phyloP scores from a whole-genome alignment of 2,113 vertebrate species.

The Phocoena sinus region DNA sequence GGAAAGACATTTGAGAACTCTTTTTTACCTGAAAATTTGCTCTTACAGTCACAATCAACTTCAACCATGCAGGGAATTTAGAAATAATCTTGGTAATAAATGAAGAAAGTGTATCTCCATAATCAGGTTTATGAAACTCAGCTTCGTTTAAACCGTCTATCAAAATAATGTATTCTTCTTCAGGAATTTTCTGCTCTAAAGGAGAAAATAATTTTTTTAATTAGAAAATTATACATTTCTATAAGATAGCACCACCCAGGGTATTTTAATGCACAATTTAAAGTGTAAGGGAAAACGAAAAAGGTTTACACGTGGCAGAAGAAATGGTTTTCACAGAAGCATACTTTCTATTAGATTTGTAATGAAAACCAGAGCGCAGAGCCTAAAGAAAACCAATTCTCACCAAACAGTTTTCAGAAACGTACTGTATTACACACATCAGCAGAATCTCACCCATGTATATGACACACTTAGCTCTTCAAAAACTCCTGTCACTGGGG shows the following conservation, averaged over 20 bases:
- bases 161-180: conserved; percentile 95
- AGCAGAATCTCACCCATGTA: not conserved
- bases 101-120: conserved; percentile 96
- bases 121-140: conserved; percentile 99
- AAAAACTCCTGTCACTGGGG: not conserved
- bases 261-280: conserved; percentile 48
- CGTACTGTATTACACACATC: conserved; percentile 1
- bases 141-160: conserved; percentile 98
- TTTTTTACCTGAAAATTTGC: conserved; percentile 92
- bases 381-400: conserved; percentile 59
- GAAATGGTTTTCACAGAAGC: conserved; percentile 49
- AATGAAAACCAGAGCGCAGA: conserved; percentile 50
- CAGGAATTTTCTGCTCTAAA: conserved; percentile 94
- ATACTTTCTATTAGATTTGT: conserved; percentile 64
- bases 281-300: conserved; percentile 52
- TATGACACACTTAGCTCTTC: not conserved
- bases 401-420: conserved; percentile 51
- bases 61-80: conserved; percentile 95
- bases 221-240: conserved; percentile 49
- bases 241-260: not conserved
- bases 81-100: conserved; percentile 93
- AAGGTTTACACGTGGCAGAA: conserved; percentile 56
- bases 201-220: conserved; percentile 53
- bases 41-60: conserved; percentile 94
- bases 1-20: not conserved